These are phyloP conservation scores for Psettodes erumei DNA, from an alignment of 2,113 vertebrate genomes.

Conservation along the genomic window DNA sequence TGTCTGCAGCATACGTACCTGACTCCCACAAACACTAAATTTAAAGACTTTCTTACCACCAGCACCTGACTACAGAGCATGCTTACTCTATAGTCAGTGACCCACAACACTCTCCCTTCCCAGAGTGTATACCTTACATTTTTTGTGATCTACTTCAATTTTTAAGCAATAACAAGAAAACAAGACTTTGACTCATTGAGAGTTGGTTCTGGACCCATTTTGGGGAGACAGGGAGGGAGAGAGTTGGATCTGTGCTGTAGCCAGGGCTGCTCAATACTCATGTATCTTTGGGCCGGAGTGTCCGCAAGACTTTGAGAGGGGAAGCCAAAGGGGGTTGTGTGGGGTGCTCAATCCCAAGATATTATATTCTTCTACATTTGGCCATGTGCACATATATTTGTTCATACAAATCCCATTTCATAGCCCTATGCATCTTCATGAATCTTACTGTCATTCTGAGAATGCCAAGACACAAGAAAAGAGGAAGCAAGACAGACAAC, in stretches of 20 bases:
- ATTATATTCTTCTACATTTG: conserved; percentile 24
- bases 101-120: conserved; percentile 69
- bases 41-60: conserved; percentile 94
- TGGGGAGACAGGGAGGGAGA: conserved; percentile 59
- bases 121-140: conserved; percentile 20
- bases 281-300: conserved; percentile 68
- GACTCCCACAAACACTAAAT: conserved; percentile 88
- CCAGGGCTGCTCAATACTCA: conserved; percentile 75
- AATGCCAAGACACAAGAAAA: conserved; percentile 34
- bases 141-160: not conserved
- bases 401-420: conserved; percentile 79
- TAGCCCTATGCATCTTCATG: conserved; percentile 38
- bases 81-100: conserved; percentile 63
- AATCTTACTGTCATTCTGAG: conserved; percentile 37
- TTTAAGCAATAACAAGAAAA: conserved; percentile 19
- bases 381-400: conserved; percentile 39
- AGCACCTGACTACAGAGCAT: conserved; percentile 76
- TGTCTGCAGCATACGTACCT: conserved; percentile 93
- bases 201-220: conserved; percentile 33
- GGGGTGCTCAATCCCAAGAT: conserved; percentile 29
- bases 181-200: conserved; percentile 4
- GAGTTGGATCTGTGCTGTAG: conserved; percentile 77
- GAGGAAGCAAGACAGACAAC: conserved; percentile 27
- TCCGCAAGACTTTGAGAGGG: conserved; percentile 79
- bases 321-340: conserved; percentile 38